phyloP scores from a whole-genome alignment of 2,113 vertebrate species.

The Ammospiza caudacuta region DNA sequence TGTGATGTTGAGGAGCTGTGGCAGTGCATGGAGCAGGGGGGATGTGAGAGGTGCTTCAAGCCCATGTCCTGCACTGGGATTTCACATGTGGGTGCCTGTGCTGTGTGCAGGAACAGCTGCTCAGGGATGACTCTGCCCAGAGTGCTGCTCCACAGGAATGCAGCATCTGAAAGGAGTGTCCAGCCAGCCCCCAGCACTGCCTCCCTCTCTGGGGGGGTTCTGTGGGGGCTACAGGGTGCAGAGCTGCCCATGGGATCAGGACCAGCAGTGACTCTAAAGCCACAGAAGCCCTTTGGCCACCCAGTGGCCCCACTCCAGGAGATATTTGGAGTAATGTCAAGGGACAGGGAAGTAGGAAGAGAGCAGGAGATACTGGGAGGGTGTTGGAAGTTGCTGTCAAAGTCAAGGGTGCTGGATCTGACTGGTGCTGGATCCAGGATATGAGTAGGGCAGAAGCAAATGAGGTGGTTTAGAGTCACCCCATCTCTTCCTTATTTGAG shows the following conservation, averaged over 20 bases:
- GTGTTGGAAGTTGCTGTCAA: background rate
- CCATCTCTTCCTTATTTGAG: background rate
- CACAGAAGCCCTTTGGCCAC: background rate
- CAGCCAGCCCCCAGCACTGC: background rate
- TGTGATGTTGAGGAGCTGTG: background rate
- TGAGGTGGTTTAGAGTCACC: background rate
- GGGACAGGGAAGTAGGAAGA: background rate
- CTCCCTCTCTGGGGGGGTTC: background rate
- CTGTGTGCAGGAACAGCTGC: background rate
- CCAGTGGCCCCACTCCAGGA: background rate
- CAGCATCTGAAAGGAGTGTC: background rate
- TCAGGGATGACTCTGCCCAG: background rate
- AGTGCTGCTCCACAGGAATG: background rate
- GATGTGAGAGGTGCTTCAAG: background rate
- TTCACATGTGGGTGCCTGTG: rapidly evolving
- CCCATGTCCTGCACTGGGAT: background rate
- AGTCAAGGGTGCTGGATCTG: background rate
- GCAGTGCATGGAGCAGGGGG: background rate
- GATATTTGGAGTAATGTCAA: background rate
- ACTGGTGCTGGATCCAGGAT: background rate
- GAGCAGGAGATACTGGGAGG: background rate
- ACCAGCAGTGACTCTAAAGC: background rate
- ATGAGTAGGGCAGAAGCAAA: background rate
- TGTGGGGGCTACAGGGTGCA: background rate
- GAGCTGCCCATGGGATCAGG: background rate